Percentiles rank a stretch among this genome's conserved stretches.
Evolutionary conservation across 2,888 invertebrate species (phyloP).

Genomic region (Pachymerium ferrugineum): DNA sequence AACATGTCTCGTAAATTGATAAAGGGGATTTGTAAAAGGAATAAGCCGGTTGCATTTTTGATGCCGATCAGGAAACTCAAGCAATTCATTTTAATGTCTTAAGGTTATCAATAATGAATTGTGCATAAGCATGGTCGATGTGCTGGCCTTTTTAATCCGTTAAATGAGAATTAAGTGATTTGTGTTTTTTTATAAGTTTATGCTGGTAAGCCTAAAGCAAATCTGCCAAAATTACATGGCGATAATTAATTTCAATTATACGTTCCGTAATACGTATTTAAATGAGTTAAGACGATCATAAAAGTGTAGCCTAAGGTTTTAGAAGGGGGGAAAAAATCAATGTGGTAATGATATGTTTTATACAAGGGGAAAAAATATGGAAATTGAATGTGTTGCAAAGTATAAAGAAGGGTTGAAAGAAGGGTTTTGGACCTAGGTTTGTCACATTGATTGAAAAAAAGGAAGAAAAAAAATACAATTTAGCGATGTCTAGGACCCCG

Average conservation of each 20-base stretch:
- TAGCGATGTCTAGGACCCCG: too few relatives aligned
- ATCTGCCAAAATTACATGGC: neutral
- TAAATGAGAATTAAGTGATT: neutral
- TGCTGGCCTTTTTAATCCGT: too few relatives aligned
- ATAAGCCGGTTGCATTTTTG: neutral
- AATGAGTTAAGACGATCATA: neutral
- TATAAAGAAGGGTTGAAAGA: too few relatives aligned
- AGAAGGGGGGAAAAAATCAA: neutral
- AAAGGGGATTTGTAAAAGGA: neutral
- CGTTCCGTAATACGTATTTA: neutral
- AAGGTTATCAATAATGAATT: neutral
- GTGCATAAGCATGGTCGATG: neutral
- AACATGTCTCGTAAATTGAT: constrained; percentile 13
- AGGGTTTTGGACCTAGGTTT: too few relatives aligned
- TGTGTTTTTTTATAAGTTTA: too few relatives aligned
- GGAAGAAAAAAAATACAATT: too few relatives aligned
- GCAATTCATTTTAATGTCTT: too few relatives aligned
- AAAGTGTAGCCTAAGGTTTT: neutral
- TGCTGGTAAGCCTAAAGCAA: neutral
- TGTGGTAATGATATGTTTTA: neutral
- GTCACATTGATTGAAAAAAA: too few relatives aligned
- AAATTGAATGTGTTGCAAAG: too few relatives aligned
- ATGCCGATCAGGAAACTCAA: too few relatives aligned
- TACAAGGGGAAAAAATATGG: neutral
- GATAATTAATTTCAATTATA: constrained; percentile 8